Evolutionary conservation across 2,888 invertebrate genomes (phyloP).

Genomic region (Caenorhabditis imperialis): DNA sequence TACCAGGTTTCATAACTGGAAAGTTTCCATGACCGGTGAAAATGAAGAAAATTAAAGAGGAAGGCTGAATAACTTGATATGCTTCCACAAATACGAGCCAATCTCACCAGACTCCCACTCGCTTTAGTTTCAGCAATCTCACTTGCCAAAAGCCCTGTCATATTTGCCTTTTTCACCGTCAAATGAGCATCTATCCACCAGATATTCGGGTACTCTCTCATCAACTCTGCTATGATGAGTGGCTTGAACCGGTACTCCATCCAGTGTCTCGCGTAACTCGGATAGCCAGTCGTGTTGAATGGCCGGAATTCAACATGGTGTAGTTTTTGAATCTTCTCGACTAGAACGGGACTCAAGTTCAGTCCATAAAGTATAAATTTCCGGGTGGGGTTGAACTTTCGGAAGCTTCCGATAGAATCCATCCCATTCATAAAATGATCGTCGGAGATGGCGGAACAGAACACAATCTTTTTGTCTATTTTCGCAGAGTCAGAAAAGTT

Average conservation of each 20-base stretch:
- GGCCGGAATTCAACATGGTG: conserved; percentile 1
- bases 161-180: background rate
- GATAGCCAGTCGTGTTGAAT: conserved; percentile 3
- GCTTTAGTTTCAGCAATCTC: background rate
- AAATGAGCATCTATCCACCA: conserved; percentile 22
- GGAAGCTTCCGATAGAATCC: conserved; percentile 9
- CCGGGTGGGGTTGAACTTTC: conserved; percentile 19
- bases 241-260: conserved; percentile 8
- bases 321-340: background rate
- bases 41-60: background rate
- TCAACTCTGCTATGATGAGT: conserved; percentile 13
- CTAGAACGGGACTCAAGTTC: background rate
- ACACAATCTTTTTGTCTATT: background rate
- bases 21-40: conserved; percentile 10
- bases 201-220: conserved; percentile 8
- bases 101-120: background rate
- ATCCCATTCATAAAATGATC: conserved; percentile 15
- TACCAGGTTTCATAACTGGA: conserved; percentile 14
- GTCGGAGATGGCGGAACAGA: conserved; percentile 17
- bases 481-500: background rate
- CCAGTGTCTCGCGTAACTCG: background rate
- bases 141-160: background rate
- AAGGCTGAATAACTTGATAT: too few species aligned
- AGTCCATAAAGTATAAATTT: conserved; percentile 25
- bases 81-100: background rate